phyloP scores from a whole-genome alignment of 1,140 invertebrate genomes.

The Helicoverpa zea region DNA sequence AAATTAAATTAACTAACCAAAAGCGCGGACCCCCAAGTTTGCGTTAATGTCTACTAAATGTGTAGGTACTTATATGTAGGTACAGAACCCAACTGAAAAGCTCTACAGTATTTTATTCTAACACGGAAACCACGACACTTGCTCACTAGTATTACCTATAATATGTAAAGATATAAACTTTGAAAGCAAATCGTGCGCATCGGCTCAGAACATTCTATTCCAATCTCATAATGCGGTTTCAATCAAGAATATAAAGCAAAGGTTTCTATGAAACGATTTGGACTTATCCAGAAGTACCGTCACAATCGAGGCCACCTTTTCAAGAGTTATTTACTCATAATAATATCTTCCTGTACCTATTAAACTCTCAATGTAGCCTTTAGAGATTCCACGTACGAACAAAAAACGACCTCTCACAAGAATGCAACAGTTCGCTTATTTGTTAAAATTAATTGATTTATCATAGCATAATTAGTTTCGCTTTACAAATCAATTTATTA shows the following conservation, averaged over 20 bases:
- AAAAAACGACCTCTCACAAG: constrained; percentile 68
- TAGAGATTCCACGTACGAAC: constrained; percentile 63
- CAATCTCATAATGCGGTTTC: constrained; percentile 27
- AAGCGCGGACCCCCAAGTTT: too few species aligned
- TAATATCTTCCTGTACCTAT: constrained; percentile 63
- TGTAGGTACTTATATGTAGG: too few species aligned
- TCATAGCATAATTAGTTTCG: constrained; percentile 53
- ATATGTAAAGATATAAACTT: constrained; percentile 1
- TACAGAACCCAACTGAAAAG: neutral
- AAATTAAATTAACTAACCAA: too few species aligned
- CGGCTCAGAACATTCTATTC: neutral
- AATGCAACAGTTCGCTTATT: constrained; percentile 59
- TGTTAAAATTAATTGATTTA: constrained; percentile 66
- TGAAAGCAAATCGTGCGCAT: constrained; percentile 29
- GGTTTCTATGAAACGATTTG: constrained; percentile 49
- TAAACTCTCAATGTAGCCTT: constrained; percentile 61
- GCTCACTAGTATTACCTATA: neutral
- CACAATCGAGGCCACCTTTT: constrained; percentile 62
- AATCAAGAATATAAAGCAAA: constrained; percentile 32
- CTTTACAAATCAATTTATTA: constrained; percentile 39
- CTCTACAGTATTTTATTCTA: neutral
- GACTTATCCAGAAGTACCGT: constrained; percentile 60
- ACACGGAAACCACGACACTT: constrained; percentile 23
- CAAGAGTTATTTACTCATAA: constrained; percentile 57
- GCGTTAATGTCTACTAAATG: too few species aligned